Conservation (phyloP, 2,113 vertebrate species). For the Leuciscus idus region DNA sequence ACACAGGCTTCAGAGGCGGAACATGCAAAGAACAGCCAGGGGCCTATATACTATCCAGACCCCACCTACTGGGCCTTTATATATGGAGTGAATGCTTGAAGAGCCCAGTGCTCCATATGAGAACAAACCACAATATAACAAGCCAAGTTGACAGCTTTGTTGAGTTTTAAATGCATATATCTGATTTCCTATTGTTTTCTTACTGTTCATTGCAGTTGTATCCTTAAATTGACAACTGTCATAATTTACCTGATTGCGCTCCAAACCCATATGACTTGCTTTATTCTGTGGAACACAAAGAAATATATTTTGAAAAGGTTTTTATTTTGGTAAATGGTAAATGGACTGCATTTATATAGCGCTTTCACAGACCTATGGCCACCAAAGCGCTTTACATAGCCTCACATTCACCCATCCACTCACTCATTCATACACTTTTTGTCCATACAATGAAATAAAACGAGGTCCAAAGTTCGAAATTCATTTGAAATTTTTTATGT, state of each 20-base stretch:
- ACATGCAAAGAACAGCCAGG: constrained; percentile 14
- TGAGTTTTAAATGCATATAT: not conserved
- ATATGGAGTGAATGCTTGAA: not conserved
- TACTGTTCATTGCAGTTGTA: not conserved
- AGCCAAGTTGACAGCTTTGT: not conserved
- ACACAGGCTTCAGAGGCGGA: not conserved
- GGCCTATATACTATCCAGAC: not conserved
- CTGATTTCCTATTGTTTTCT: not conserved
- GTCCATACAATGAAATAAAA: not conserved
- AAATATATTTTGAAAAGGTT: not conserved
- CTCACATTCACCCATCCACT: too few species aligned
- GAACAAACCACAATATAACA: not conserved
- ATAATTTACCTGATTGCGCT: not conserved
- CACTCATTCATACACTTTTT: too few species aligned
- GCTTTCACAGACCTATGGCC: too few species aligned
- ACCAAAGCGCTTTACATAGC: too few species aligned
- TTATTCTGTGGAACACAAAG: not conserved
- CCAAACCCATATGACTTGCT: not conserved
- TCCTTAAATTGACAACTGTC: not conserved
- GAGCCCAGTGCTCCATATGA: not conserved
- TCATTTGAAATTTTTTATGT: too few species aligned
- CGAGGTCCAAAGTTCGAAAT: too few species aligned
- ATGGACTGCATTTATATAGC: too few species aligned
- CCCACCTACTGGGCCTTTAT: constrained; percentile 13
- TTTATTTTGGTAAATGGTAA: too few species aligned